These are phyloP conservation scores for Phoebastria nigripes DNA, from an alignment of 2,797 vertebrate genomes.

Conservation along the genomic window DNA sequence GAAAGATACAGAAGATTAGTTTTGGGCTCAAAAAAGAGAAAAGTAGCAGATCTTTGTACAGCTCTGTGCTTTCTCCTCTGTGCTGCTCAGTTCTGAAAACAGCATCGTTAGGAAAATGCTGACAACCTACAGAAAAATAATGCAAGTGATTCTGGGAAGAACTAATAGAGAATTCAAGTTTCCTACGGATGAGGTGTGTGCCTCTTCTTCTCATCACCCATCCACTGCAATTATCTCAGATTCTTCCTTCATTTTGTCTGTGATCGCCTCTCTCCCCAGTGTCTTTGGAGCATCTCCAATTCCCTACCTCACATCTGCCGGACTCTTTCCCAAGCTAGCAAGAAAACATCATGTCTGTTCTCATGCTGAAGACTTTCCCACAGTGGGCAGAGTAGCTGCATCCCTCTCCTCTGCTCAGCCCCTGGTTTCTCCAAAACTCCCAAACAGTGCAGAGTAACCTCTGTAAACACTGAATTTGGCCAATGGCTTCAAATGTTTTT, in stretches of 20 bases:
- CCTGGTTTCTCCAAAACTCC: neutral
- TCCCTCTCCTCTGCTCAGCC: neutral
- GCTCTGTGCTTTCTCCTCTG: neutral
- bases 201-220: neutral
- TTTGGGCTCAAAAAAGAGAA: neutral
- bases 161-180: neutral
- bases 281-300: neutral
- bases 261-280: fast-evolving
- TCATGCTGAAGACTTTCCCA: neutral
- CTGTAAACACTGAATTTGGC: neutral
- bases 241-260: neutral
- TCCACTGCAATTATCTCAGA: neutral
- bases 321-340: neutral
- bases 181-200: neutral
- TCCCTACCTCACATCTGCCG: neutral
- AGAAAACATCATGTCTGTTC: neutral
- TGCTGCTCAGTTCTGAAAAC: neutral
- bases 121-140: neutral
- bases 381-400: neutral
- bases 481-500: neutral
- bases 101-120: neutral
- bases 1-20: neutral
- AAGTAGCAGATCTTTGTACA: neutral
- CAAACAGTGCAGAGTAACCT: neutral
- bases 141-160: neutral